Percentiles rank a stretch among this genome's conserved stretches.
Evolutionary conservation across 2,797 vertebrate genomes (phyloP).

Genomic region (Apogon hyalosoma): DNA sequence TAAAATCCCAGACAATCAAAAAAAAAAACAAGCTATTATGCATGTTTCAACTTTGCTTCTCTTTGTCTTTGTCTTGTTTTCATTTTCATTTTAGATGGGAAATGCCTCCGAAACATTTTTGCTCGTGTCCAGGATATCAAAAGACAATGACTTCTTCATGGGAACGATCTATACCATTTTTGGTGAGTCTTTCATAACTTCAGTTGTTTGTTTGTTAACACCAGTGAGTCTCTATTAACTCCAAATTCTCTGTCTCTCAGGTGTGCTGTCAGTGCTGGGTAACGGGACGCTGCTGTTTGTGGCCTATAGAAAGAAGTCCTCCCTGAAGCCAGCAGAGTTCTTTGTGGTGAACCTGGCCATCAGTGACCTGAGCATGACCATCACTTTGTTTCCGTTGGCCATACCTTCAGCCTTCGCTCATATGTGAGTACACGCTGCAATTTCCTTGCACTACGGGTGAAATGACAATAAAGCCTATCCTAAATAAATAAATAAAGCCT

Average conservation of each 20-base stretch:
- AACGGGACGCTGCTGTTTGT: conserved; percentile 88
- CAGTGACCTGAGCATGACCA: conserved; percentile 90
- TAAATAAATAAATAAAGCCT: too few species aligned
- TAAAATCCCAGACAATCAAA: background rate
- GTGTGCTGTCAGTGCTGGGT: conserved; percentile 83
- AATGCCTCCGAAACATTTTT: conserved; percentile 83
- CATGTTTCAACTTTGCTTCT: background rate
- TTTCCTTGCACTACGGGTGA: too few species aligned
- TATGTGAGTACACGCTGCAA: conserved; percentile 78
- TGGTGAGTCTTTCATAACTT: conserved; percentile 76
- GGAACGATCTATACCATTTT: conserved; percentile 86
- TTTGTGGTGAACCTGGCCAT: conserved; percentile 90
- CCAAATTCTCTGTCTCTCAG: conserved; percentile 70
- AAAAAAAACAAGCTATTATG: background rate
- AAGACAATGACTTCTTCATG: conserved; percentile 87
- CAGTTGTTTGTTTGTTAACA: background rate
- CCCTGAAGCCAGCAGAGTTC: conserved; percentile 90
- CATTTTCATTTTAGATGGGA: conserved; percentile 85
- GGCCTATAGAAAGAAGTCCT: conserved; percentile 87
- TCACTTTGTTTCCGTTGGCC: conserved; percentile 87
- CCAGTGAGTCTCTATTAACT: too few species aligned
- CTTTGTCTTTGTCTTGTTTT: conserved; percentile 8
- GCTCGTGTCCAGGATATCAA: conserved; percentile 84
- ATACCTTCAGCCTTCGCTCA: conserved; percentile 88
- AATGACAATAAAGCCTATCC: too few species aligned